Base-by-base conservation (phyloP, 2,888 invertebrate species). In the Lasioglossum leucozonium region DNA sequence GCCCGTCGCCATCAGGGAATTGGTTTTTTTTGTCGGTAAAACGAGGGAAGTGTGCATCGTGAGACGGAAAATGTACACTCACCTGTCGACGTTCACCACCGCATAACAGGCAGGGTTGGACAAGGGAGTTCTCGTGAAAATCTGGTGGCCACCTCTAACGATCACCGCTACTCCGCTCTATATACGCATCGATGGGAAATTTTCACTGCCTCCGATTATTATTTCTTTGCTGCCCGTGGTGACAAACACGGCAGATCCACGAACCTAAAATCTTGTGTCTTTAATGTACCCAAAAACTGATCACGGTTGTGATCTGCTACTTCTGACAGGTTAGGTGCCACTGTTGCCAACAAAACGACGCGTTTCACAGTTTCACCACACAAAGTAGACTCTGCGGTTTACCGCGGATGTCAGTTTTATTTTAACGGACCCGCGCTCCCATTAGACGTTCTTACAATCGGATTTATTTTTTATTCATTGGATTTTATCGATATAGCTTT, bases 81-180 rank as follows among this genome's bases (percentile, higher is more conserved):
- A 89, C 89, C 90, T 92, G 86, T 88, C 88, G 91, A 94, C 91
- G 91, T 93, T 94, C 92, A 94, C 91, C 93, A 92, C 93, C 90
- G 91, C 94, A 94, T 94, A 92, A 93, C 93, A 93, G 91, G 88
- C 77, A 85, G 86, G 79, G 89, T 88, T 88, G 85, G 84, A 81
- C 81, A 81, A 88, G 81, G 76, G 81, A 88, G 84, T 73, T 85
- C 78, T 89, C 76, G 81, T 78, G 72, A 76, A 86, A 90, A 84
- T 80, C 84, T 85, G 77, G 79, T 82, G 77, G 79, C 83, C 86
- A 89, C 83, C 77, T 85, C 85, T 77, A 72, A 74, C 77, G 67
- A 71, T 86, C 72, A 82, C 74, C 62, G 75, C 30, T 83, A 67
- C 62, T 71, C 55, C 62, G 69, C 76, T 87, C 85, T 84, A 87